Base-by-base conservation (phyloP, 30 jellyfish, hydroid and myxozoan genomes). In the Nemopilema nomurai region DNA sequence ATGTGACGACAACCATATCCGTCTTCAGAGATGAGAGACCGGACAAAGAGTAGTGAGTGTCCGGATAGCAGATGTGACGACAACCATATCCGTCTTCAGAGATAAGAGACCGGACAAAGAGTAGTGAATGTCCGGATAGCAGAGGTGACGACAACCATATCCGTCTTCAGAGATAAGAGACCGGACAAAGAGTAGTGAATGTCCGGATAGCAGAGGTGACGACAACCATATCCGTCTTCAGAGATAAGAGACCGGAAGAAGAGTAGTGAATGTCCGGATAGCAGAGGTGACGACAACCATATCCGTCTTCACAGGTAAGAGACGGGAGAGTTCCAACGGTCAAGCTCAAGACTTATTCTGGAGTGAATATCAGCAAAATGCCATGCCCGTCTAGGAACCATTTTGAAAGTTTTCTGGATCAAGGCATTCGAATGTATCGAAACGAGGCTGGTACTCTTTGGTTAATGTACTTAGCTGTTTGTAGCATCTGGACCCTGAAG, bases 11-110 rank as follows among this genome's bases (percentile, higher is more conserved):
- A 78, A 78, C 69, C 49, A 57, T n/a, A 4, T n/a, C 29, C 64
- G 69, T 22, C 66, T 72, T 72, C 24, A 57, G 9, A 72, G 24
- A 25, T 25, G 6, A 24, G 26, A 63, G 18, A 19, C 72, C 7
- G 20, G 69, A 83, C 86, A 30, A 71, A 62, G 69, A 83, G 85
- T 32, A 83, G 80, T 41, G 73, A 73, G 79, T 70, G 85, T 22
- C 73, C 83, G 8, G 85, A 71, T 18, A 67, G 74, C 75, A 68
- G 75, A 32, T 79, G 71, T 52, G 87, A 77, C 32, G 88, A 78
- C n/a, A 78, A 78, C 69, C 49, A 57, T n/a, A 4, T n/a, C 29
- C 64, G 69, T 22, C 66, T 72, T 72, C 24, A 57, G 9, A 72
- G 24, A 25, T 25, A 19, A 24, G 26, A 63, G 18, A 19, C 72